Base-by-base conservation (phyloP, 1,140 invertebrate species). In the Maconellicoccus hirsutus region DNA sequence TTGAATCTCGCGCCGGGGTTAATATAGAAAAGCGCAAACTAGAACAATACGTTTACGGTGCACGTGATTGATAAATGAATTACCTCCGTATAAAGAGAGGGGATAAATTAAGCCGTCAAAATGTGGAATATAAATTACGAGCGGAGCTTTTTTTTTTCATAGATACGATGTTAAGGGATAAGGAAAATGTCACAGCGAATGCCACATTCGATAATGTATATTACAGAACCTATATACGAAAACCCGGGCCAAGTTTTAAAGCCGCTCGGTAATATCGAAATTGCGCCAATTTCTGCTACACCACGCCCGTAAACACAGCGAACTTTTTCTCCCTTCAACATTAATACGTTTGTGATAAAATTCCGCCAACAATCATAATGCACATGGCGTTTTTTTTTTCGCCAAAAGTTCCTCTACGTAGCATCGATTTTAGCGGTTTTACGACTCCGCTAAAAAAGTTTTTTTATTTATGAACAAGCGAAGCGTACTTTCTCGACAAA, bases 61-160 rank as follows among this genome's bases (percentile, higher is more conserved):
- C n/a, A 52, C n/a, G 42, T 52, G n/a, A 52, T 52, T 52, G 42
- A 52, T 52, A 52, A 52, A 52, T 52, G 42, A 52, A 52, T 19
- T 19, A 19, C 10, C 6, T 52, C n/a, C 42, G 42, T 33, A 33
- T 12, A 33, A 33, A 33, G 42, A 52, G 42, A 52, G 42, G 42
- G 42, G 42, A 52, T 52, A 52, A 52, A 52, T 52, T 52, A 52
- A 52, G 42, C 42, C 42, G 42, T 52, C 42, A 52, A 52, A 52
- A 16, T 52, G 42, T 16, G 42, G 42, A 52, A 52, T 52, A 52
- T 52, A 52, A 52, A 52, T 52, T 52, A 52, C 42, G 42, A 52
- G n/a, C 42, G 12, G 42, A 19, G 42, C 42, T 52, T 52, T 52
- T 52, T 52, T 52, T 52, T 19, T 16, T 16, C 42, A 52, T 19